Base-by-base conservation (phyloP, 2,113 vertebrate species). In the Ploceus nigricollis region DNA sequence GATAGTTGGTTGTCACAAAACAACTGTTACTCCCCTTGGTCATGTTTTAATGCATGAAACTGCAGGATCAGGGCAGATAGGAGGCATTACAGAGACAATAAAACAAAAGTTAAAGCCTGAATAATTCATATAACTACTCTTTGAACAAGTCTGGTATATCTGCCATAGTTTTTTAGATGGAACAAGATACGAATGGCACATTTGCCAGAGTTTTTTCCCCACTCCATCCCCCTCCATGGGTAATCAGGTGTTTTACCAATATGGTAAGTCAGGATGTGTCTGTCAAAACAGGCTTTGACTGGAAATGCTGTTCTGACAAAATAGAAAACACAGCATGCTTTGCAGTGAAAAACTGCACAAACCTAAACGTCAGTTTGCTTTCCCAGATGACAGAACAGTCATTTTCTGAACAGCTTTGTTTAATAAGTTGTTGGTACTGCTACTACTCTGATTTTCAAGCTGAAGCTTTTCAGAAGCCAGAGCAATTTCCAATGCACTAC, bases 381-480 rank as follows among this genome's bases (percentile, higher is more conserved):
- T 92, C 77, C 56, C 77, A 91, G 56, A 75, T 76, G 73, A 89
- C 80, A 77, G 50, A 61, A 77, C 33, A 90, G 70, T 72, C 45
- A 88, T 82, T 80, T 93, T 42, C 71, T 79, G 63, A 93, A 82
- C 75, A 91, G 86, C 61, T 95, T 92, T 95, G 65, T 95, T 94
- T 96, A 84, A 78, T 76, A 91, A 75, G 10, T 89, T 94, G 87
- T 78, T 91, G 68, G 25, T 91, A 86, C 87, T 85, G 68, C 50
- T 66, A 66, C 16, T 47, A 31, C 18, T 45, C 23, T 68, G 44
- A 83, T 81, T 86, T 81, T 57, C 86, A 87, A 87, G 44, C 31
- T 8, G 27, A 86, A 92, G 66, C 9, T 94, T 76, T 86, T 39
- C 87, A 79, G 58, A 72, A 91, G 65, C 25, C 65, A 61, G 37